Conservation (phyloP, 2,888 invertebrate genomes). For the Drosophila melanosoma region DNA sequence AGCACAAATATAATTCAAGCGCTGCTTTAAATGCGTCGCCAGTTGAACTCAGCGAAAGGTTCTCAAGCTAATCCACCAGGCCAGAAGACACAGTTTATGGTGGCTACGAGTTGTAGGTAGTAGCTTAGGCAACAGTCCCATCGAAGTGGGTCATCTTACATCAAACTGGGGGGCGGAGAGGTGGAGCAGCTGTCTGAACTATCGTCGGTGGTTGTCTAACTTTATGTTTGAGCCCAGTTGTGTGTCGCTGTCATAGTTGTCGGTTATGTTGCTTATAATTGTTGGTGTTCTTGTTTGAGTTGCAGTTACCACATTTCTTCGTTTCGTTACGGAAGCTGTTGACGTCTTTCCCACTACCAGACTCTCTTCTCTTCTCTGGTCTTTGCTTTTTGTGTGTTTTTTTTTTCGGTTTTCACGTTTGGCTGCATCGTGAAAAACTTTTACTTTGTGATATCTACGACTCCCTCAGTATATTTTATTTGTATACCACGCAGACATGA, state of each 20-base stretch:
- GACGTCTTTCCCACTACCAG: conserved; percentile 34
- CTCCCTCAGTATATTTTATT: conserved; percentile 23
- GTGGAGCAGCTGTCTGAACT: conserved; percentile 27
- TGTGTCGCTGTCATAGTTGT: conserved; percentile 35
- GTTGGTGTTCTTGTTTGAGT: conserved; percentile 70
- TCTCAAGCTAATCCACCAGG: conserved; percentile 30
- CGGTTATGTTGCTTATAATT: conserved; percentile 52
- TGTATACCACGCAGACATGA: conserved; percentile 12
- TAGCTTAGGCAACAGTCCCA: conserved; percentile 29
- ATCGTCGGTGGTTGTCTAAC: conserved; percentile 18
- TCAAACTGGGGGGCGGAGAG: not conserved
- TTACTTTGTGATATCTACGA: conserved; percentile 68
- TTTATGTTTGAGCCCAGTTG: conserved; percentile 15
- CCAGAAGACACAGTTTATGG: conserved; percentile 36
- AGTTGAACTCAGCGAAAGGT: conserved; percentile 27
- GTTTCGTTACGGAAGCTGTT: conserved; percentile 59
- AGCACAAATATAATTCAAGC: conserved; percentile 15
- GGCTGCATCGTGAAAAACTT: conserved; percentile 68
- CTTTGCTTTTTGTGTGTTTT: conserved; percentile 4
- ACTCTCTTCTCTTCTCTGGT: conserved; percentile 31
- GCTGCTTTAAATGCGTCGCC: conserved; percentile 24
- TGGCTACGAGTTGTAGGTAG: conserved; percentile 29
- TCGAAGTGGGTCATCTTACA: conserved; percentile 53
- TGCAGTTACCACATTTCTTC: conserved; percentile 72
- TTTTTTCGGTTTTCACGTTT: conserved; percentile 58